Evolutionary conservation across 2,797 vertebrate genomes (phyloP).

Genomic region (Mergus octosetaceus): DNA sequence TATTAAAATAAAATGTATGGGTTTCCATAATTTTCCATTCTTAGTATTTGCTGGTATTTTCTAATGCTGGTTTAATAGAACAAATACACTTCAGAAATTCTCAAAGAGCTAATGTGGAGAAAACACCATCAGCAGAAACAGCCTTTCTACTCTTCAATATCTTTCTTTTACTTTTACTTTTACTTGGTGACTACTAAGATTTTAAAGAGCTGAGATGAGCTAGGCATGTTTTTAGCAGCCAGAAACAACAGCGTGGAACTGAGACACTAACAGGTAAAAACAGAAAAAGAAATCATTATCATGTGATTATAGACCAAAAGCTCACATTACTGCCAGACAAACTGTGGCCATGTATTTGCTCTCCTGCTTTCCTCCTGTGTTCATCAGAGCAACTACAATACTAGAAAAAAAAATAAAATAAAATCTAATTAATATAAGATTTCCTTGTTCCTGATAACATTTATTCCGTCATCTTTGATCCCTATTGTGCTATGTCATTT

Average conservation of each 20-base stretch:
- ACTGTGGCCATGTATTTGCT: neutral
- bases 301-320: neutral
- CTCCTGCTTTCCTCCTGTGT: neutral
- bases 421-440: neutral
- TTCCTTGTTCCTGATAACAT: neutral
- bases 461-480: neutral
- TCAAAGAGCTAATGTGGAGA: neutral
- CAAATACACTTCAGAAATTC: neutral
- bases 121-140: neutral
- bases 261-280: neutral
- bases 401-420: neutral
- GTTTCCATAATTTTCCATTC: neutral
- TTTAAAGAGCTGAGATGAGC: neutral
- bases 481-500: neutral
- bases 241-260: neutral
- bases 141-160: neutral
- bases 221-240: neutral
- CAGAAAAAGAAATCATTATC: neutral
- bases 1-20: too few species aligned
- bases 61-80: neutral
- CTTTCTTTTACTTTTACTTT: neutral
- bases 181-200: neutral
- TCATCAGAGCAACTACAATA: neutral
- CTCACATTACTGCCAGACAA: neutral
- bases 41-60: neutral